phyloP scores from a whole-genome alignment of 1,140 invertebrate genomes.

The Macrotrachela quadricornifera region DNA sequence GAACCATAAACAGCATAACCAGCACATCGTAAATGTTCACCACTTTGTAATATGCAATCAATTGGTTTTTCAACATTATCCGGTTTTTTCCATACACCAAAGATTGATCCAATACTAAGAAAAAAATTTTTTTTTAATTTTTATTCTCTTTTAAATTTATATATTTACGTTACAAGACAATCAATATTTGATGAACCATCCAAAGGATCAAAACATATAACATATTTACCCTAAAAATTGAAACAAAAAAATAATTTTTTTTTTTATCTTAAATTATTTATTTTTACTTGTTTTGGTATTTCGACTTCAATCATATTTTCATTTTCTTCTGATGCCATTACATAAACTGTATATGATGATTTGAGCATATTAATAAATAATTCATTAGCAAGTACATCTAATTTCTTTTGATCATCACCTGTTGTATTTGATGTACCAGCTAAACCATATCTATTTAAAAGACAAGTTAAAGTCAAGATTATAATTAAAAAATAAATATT shows the following conservation, averaged over 20 bases:
- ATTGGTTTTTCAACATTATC: not conserved
- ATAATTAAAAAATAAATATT: too few species aligned
- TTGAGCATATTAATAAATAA: constrained; percentile 93
- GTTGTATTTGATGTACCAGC: constrained; percentile 80
- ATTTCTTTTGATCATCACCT: constrained; percentile 93
- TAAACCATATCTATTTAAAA: too few species aligned
- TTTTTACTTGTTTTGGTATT: constrained; percentile 55
- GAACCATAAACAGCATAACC: constrained; percentile 95
- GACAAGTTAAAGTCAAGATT: too few species aligned
- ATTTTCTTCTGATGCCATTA: constrained; percentile 90
- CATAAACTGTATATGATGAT: constrained; percentile 72
- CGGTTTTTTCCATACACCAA: constrained; percentile 62
- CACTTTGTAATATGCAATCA: constrained; percentile 64
- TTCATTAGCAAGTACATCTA: constrained; percentile 88
- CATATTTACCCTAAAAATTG: constrained; percentile 68
- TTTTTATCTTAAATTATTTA: too few species aligned
- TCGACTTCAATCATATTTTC: constrained; percentile 70
- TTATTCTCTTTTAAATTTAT: too few species aligned
- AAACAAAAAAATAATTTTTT: too few species aligned
- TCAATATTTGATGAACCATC: constrained; percentile 99
- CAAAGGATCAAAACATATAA: constrained; percentile 92
- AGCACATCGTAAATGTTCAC: constrained; percentile 65
- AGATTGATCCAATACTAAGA: constrained; percentile 98
- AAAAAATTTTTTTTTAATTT: too few species aligned
- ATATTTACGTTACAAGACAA: constrained; percentile 83